Evolutionary conservation across 2,113 vertebrate species (phyloP), one percentile per base, ranked within the genome.

Genomic region (Rhinolophus ferrumequinum): DNA sequence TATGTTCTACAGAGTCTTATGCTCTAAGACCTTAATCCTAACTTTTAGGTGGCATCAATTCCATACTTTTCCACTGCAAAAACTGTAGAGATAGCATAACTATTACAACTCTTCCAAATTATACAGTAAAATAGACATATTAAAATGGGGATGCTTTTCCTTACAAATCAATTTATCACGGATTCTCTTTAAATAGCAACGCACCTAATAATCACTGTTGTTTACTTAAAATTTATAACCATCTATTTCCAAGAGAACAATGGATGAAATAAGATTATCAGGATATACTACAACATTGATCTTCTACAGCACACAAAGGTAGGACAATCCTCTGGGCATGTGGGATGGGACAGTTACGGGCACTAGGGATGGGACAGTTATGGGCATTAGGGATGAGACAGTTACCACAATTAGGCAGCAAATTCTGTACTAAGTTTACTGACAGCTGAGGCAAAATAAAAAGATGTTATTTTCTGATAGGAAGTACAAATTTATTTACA

Each of bases 351-450:
- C 47, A 50, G 47, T 50, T 50, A 50, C 1, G 11, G 47, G 47
- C 47, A 50, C 9, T 50, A 50, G 47, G 47, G 47, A 50, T 50
- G 47, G 47, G 47, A 50, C 47, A 50, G 10, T 50, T 50, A 50
- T 13, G 12, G 30, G 33, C 8, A 62, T 67, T 77, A 67, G 28
- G 18, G 16, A 72, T 38, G 21, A 35, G 14, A 44, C 10, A 95
- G 58, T 35, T 91, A 72, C 14, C n/a, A 93, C 33, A 52, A 6
- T 9, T 0, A 38, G 56, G 38, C 18, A 97, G 18, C 66, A 87
- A 54, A 95, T 44, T 90, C 56, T 96, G 19, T n/a, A 82, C 28
- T 82, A 85, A 86, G 69, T 70, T 88, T 62, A 88, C 21, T 77
- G 21, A 66, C 13, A 73, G 54, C 24, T 88, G 47, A 94, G 16